Evolutionary conservation across 2,797 vertebrate genomes (phyloP).

Genomic region (Phylloscopus collybita): DNA sequence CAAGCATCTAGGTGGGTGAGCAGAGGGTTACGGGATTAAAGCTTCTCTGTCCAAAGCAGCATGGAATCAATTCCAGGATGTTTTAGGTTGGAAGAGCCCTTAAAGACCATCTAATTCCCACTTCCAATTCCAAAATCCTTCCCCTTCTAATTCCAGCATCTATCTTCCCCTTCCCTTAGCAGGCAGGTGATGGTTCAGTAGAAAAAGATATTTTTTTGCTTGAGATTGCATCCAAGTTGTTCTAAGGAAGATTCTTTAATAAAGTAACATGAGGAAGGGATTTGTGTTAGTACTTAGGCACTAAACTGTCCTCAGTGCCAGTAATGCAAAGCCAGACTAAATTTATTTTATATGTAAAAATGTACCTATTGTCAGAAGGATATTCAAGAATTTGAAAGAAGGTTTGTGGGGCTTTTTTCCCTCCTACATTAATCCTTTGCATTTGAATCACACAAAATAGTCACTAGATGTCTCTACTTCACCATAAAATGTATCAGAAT

Average conservation of each 20-base stretch:
- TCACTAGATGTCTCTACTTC: conserved; percentile 27
- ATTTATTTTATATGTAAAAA: neutral
- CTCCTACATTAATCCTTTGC: neutral
- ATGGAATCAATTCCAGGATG: neutral
- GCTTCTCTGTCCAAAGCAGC: neutral
- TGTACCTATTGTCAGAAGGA: neutral
- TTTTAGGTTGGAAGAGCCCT: neutral
- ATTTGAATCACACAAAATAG: neutral
- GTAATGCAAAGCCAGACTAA: neutral
- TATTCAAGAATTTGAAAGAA: neutral
- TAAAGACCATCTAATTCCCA: neutral
- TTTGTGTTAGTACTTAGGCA: neutral
- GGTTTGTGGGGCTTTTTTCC: neutral
- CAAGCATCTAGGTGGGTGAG: neutral
- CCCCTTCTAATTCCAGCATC: neutral
- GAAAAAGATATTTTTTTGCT: neutral
- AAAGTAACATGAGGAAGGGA: neutral
- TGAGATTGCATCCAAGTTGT: neutral
- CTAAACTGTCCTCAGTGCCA: neutral
- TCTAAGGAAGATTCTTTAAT: neutral
- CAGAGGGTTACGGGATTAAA: neutral
- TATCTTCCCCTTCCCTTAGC: neutral
- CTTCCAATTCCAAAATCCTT: neutral
- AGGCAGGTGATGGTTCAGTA: neutral
- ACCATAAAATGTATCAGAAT: neutral